Evolutionary conservation across 2,888 invertebrate species (phyloP).

Genomic region (Axea sp.): DNA sequence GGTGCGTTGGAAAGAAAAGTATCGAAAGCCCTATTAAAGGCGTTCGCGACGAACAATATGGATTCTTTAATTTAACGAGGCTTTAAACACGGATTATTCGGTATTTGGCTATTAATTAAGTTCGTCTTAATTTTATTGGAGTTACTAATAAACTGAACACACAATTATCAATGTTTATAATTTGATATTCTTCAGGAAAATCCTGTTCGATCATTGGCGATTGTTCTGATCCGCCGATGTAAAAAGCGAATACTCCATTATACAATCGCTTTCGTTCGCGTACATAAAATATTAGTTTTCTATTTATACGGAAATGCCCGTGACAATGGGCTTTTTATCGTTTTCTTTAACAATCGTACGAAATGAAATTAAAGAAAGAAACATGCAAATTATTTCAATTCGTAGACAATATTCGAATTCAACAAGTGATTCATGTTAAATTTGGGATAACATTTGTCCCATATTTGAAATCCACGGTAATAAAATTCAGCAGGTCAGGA

Average conservation of each 20-base stretch:
- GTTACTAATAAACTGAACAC: background rate
- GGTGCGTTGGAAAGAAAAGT: constrained; percentile 19
- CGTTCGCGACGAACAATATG: constrained; percentile 17
- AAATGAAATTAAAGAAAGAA: too few relatives aligned
- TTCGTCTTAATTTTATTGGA: constrained; percentile 15
- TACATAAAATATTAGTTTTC: constrained; percentile 1
- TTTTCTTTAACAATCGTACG: background rate
- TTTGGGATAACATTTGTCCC: constrained; percentile 12
- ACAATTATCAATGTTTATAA: constrained; percentile 14
- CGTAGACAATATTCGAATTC: constrained; percentile 5
- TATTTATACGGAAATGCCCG: background rate
- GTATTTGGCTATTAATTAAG: constrained; percentile 7
- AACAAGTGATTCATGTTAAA: constrained; percentile 17
- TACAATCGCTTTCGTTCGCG: constrained; percentile 13
- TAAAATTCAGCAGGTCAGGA: constrained; percentile 30
- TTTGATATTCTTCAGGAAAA: constrained; percentile 22
- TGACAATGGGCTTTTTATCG: background rate
- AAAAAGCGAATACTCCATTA: constrained; percentile 25
- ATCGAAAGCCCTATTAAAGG: constrained; percentile 29
- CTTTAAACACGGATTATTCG: constrained; percentile 6
- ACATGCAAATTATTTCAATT: too few relatives aligned
- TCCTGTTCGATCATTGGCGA: constrained; percentile 11
- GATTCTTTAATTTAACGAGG: constrained; percentile 5
- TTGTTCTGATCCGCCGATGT: constrained; percentile 14
- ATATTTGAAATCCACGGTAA: constrained; percentile 12